Conservation (phyloP, 1,140 invertebrate species). For the Nebria ingens region DNA sequence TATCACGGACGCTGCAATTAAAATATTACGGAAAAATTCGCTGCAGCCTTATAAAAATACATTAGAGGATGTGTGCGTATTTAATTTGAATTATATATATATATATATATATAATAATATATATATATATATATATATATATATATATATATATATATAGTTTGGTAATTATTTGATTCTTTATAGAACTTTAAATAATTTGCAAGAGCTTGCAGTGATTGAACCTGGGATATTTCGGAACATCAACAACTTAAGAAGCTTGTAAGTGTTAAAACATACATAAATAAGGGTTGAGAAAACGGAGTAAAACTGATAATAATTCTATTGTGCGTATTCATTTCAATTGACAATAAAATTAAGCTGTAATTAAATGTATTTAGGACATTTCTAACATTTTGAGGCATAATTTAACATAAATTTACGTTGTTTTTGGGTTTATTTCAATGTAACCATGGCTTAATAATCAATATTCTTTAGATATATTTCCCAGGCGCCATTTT, state of each 20-base stretch:
- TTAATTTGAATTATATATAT: background rate
- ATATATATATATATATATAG: slow-evolving; percentile 8
- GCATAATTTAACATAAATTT: no score
- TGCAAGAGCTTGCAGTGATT: slow-evolving; percentile 35
- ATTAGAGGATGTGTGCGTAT: slow-evolving; percentile 32
- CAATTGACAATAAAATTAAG: no score
- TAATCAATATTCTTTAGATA: slow-evolving; percentile 33
- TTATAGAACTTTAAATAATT: slow-evolving; percentile 36
- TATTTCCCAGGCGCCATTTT: slow-evolving; percentile 39
- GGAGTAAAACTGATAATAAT: no score
- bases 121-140: slow-evolving; percentile 1
- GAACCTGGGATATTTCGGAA: slow-evolving; percentile 37
- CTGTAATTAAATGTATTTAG: no score
- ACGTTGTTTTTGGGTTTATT: no score
- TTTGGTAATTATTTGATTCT: slow-evolving; percentile 13
- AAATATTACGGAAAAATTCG: slow-evolving; percentile 21
- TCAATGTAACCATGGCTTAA: background rate
- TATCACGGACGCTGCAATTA: slow-evolving; percentile 27
- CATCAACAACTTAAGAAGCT: slow-evolving; percentile 35
- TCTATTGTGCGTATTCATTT: no score
- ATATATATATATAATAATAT: background rate
- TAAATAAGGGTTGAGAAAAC: no score
- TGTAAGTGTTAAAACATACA: no score
- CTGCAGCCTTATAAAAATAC: slow-evolving; percentile 26
- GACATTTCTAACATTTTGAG: no score